A percentile compares a stretch with the other conserved stretches of the same genome.
These are phyloP conservation scores for Netelia virgata DNA, from an alignment of 2,888 invertebrate species.

Conservation along the genomic window DNA sequence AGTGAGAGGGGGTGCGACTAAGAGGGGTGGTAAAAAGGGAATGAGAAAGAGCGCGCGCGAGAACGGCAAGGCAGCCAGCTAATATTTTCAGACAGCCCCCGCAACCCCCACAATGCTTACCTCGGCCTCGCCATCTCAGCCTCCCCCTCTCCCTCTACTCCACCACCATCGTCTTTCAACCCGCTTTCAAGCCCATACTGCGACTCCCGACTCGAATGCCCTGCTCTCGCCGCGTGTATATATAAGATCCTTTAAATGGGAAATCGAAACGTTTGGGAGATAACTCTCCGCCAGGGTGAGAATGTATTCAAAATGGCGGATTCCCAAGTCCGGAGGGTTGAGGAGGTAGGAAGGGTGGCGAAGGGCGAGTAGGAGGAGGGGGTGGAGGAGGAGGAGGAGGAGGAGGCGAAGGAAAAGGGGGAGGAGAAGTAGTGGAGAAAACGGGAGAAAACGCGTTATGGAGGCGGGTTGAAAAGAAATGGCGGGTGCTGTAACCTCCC, in stretches of 20 bases:
- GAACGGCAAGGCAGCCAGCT: constrained; percentile 71
- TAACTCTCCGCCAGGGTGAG: constrained; percentile 83
- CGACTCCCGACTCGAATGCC: constrained; percentile 74
- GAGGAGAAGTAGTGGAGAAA: constrained; percentile 53
- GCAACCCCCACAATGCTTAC: constrained; percentile 64
- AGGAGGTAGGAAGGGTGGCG: constrained; percentile 26
- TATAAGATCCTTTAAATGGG: constrained; percentile 84
- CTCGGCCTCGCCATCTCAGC: constrained; percentile 64
- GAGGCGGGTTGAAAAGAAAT: constrained; percentile 77
- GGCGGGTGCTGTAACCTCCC: constrained; percentile 79
- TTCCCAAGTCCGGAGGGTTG: constrained; percentile 46
- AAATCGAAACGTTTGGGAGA: constrained; percentile 85
- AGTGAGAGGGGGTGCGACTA: not conserved
- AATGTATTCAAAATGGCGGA: constrained; percentile 85
- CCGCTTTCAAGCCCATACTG: constrained; percentile 68
- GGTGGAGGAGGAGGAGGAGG: constrained; percentile 26
- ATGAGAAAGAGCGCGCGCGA: constrained; percentile 46
- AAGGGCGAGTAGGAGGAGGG: constrained; percentile 6
- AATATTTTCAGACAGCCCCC: constrained; percentile 79
- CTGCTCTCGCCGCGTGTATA: constrained; percentile 74
- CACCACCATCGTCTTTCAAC: constrained; percentile 21
- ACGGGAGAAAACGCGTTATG: constrained; percentile 49
- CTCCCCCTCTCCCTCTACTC: constrained; percentile 67
- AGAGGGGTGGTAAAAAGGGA: constrained; percentile 43
- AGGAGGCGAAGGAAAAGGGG: constrained; percentile 13